A percentile compares a stretch with the other conserved stretches of the same genome.
These are phyloP conservation scores for Atethmia centrago DNA, from an alignment of 2,888 invertebrate genomes.

Conservation along the genomic window DNA sequence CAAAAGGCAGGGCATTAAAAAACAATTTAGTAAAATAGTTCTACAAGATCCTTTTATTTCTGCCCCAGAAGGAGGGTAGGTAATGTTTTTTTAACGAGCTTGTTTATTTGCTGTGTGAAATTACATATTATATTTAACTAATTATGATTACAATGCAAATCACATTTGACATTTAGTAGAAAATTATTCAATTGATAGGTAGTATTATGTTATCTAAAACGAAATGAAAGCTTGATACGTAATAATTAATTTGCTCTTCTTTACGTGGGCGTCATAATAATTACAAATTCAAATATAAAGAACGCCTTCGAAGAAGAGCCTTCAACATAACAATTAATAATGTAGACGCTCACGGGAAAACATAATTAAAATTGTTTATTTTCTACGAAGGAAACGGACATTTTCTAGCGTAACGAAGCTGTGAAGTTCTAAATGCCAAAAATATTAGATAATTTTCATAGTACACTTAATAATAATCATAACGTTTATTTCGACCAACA, in stretches of 20 bases:
- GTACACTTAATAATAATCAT: too few species aligned
- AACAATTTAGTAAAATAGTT: too few species aligned
- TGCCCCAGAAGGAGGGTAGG: background rate
- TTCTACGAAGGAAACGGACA: slow-evolving; percentile 7
- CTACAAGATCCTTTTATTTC: background rate
- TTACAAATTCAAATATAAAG: background rate
- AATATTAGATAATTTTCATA: too few species aligned
- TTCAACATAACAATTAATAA: slow-evolving; percentile 18
- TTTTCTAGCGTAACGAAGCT: background rate
- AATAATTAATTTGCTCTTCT: background rate
- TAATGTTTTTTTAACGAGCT: background rate
- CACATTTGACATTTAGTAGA: background rate
- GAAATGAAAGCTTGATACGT: too few species aligned
- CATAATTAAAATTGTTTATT: slow-evolving; percentile 22
- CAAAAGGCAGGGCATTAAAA: too few species aligned
- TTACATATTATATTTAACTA: too few species aligned
- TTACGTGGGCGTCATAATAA: slow-evolving; percentile 26
- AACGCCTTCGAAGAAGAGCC: slow-evolving; percentile 4
- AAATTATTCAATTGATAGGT: background rate
- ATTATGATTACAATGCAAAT: background rate
- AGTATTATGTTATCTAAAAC: too few species aligned
- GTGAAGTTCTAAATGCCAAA: background rate
- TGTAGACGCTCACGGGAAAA: slow-evolving; percentile 1
- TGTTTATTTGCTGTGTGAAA: background rate
- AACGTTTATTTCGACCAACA: too few species aligned